phyloP scores from a whole-genome alignment of 2,888 invertebrate species.

The Sceliomorpha sp. region DNA sequence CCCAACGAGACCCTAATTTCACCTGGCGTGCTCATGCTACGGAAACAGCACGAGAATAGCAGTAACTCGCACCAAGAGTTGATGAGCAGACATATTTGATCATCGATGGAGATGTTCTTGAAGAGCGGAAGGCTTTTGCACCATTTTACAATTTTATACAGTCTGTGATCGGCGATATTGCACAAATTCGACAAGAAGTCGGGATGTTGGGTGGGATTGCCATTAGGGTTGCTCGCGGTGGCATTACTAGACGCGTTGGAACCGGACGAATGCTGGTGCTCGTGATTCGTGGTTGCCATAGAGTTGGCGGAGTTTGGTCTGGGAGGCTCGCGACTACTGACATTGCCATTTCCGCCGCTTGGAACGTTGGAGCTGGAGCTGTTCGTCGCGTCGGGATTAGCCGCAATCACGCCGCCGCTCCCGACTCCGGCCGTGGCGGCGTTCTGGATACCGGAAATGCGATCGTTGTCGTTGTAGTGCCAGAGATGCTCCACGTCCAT shows the following conservation, averaged over 20 bases:
- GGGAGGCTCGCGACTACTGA: constrained; percentile 51
- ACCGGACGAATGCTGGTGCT: constrained; percentile 57
- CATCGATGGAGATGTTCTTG: constrained; percentile 98
- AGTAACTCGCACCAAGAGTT: constrained; percentile 98
- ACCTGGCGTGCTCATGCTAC: constrained; percentile 94
- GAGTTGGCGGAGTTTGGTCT: constrained; percentile 61
- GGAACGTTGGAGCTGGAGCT: constrained; percentile 19
- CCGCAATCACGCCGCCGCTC: constrained; percentile 33
- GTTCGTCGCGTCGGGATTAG: constrained; percentile 6
- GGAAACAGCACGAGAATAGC: constrained; percentile 95
- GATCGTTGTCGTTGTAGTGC: constrained; percentile 94
- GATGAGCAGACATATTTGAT: constrained; percentile 97
- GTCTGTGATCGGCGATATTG: constrained; percentile 95
- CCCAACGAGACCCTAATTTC: constrained; percentile 89
- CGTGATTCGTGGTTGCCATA: constrained; percentile 56
- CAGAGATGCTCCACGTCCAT: constrained; percentile 98
- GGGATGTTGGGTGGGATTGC: constrained; percentile 82
- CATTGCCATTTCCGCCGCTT: constrained; percentile 47
- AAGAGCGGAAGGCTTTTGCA: constrained; percentile 98
- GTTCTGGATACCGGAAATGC: constrained; percentile 83
- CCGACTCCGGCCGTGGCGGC: constrained; percentile 44
- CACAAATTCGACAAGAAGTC: constrained; percentile 94
- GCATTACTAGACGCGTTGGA: constrained; percentile 33
- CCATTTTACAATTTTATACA: constrained; percentile 99
- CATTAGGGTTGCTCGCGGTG: constrained; percentile 62